Base-by-base conservation (phyloP, 1,140 invertebrate genomes). In the Drepana arcuata region DNA sequence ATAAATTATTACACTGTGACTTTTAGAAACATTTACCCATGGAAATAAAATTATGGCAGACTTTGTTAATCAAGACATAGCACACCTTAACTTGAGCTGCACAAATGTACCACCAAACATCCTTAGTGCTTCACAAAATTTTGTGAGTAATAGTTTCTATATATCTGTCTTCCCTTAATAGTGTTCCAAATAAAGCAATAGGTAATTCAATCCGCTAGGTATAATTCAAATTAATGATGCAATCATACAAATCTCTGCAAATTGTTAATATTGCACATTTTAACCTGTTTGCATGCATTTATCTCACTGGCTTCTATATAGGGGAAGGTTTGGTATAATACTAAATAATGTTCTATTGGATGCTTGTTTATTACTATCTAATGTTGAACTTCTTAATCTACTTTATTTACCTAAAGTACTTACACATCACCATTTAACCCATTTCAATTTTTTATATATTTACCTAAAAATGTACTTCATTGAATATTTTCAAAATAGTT, bases 221-320 rank as follows among this genome's bases (percentile, higher is more conserved):
- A 12, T 16, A 16, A 32, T 33, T 29, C 25, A 31, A 36, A 40
- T n/a, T n/a, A n/a, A n/a, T n/a, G n/a, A n/a, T n/a, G n/a, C n/a
- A 40, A 16, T 36, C 24, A 34, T 26, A 34, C 49, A 57, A 58
- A 62, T 69, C 62, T 70, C 63, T 48, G 29, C 41, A 46, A 56
- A 50, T 61, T 62, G 54, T 63, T 69, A 57, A 70, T 70, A 61
- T 44, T 60, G 63, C 70, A 77, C 70, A 53, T 70, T 26, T 72
- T 67, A 71, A n/a, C 54, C 66, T 68, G 62, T 68, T 70, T 68
- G 70, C 70, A 70, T 74, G 70, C 68, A 74, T 64, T 72, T 56
- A 70, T 64, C 54, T 59, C 58, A 63, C 63, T 44, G 54, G 70
- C 72, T 72, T 74, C 73, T 51, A 67, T 71, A 60, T 65, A 72